These are phyloP conservation scores for Macaria liturata DNA, from an alignment of 2,888 invertebrate species.

Conservation along the genomic window DNA sequence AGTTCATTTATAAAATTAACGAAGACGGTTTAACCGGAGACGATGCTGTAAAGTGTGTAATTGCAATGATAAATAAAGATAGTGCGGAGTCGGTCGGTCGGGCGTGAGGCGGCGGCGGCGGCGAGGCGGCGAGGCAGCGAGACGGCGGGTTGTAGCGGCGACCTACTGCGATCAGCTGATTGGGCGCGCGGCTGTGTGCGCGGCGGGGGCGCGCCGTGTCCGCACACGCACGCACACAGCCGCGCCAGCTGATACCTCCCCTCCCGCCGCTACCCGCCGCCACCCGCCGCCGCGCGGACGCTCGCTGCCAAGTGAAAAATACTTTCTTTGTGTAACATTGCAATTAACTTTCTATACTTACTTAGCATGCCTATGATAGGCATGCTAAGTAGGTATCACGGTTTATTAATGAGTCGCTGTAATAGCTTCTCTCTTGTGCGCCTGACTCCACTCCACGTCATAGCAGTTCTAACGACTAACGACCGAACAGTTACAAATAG, in stretches of 20 bases:
- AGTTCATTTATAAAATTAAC: conserved; percentile 8
- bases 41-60: conserved; percentile 4
- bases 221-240: conserved; percentile 39
- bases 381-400: no score
- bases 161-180: conserved; percentile 77
- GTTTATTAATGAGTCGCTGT: no score
- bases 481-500: no score
- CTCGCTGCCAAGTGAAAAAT: background rate
- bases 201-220: conserved; percentile 46
- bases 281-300: conserved; percentile 7
- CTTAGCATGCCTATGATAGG: no score
- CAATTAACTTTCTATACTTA: no score
- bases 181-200: conserved; percentile 46
- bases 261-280: conserved; percentile 4
- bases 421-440: no score
- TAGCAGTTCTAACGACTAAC: no score
- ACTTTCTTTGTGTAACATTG: no score
- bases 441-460: no score
- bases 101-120: no score
- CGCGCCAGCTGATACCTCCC: conserved; percentile 26
- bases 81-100: no score
- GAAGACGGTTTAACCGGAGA: conserved; percentile 13
- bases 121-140: no score
- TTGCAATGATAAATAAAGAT: conserved; percentile 2
- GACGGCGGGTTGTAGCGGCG: conserved; percentile 16